Evolutionary conservation across 2,113 vertebrate genomes (phyloP).

Genomic region (Propithecus coquereli): DNA sequence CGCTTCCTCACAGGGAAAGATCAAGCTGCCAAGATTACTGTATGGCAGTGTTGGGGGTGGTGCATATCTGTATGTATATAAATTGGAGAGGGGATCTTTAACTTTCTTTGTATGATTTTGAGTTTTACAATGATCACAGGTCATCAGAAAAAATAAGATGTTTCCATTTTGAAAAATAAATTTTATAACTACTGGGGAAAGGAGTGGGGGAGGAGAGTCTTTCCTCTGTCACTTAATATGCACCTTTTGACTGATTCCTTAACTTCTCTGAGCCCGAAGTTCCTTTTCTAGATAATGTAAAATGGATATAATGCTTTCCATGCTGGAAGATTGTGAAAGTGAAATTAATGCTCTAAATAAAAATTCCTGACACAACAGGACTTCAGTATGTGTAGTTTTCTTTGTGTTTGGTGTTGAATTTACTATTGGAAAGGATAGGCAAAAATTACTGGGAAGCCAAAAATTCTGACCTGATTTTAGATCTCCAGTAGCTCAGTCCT

Average conservation of each 20-base stretch:
- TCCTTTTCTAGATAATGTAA: not conserved
- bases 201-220: not conserved
- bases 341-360: not conserved
- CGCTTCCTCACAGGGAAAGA: not conserved
- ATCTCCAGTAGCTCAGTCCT: not conserved
- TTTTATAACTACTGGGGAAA: not conserved
- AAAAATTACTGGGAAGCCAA: not conserved
- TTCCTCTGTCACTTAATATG: not conserved
- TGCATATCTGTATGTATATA: not conserved
- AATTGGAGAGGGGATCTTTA: not conserved
- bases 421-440: not conserved
- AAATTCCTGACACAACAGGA: not conserved
- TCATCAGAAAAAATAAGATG: not conserved
- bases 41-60: not conserved
- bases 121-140: not conserved
- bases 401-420: slow-evolving; percentile 17
- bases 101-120: not conserved
- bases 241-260: not conserved
- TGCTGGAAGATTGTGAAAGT: not conserved
- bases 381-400: not conserved
- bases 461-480: not conserved
- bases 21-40: not conserved
- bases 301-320: not conserved
- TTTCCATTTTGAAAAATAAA: slow-evolving; percentile 17
- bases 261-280: not conserved